These are phyloP conservation scores for Numida meleagris DNA, from an alignment of 2,113 vertebrate species.

Conservation along the genomic window DNA sequence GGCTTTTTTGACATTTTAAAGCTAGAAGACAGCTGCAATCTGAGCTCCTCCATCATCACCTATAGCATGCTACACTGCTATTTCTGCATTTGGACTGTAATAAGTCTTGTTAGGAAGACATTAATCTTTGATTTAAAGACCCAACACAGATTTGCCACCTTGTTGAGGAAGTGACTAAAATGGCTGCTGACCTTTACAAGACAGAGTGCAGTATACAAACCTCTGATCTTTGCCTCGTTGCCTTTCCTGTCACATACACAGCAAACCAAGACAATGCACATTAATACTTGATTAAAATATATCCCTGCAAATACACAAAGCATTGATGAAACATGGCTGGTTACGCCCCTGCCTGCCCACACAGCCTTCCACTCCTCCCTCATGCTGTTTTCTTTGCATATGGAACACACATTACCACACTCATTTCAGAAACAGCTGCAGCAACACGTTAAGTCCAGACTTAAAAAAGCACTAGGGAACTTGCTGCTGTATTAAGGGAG, in stretches of 20 bases:
- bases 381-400: not conserved
- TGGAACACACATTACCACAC: not conserved
- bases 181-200: not conserved
- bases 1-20: not conserved
- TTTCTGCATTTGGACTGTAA: not conserved
- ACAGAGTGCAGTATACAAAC: not conserved
- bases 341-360: not conserved
- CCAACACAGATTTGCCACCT: not conserved
- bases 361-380: not conserved
- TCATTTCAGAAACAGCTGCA: constrained; percentile 9
- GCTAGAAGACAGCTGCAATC: not conserved
- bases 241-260: not conserved
- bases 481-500: not conserved
- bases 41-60: not conserved
- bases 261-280: not conserved
- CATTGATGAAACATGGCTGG: not conserved
- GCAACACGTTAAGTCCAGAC: not conserved
- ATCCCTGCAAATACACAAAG: not conserved
- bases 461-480: not conserved
- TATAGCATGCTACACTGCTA: not conserved
- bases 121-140: not conserved
- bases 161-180: not conserved
- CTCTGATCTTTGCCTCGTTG: not conserved
- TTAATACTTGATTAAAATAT: not conserved
- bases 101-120: not conserved